Conservation (phyloP, 2,113 vertebrate species). For the Podarcis muralis region DNA sequence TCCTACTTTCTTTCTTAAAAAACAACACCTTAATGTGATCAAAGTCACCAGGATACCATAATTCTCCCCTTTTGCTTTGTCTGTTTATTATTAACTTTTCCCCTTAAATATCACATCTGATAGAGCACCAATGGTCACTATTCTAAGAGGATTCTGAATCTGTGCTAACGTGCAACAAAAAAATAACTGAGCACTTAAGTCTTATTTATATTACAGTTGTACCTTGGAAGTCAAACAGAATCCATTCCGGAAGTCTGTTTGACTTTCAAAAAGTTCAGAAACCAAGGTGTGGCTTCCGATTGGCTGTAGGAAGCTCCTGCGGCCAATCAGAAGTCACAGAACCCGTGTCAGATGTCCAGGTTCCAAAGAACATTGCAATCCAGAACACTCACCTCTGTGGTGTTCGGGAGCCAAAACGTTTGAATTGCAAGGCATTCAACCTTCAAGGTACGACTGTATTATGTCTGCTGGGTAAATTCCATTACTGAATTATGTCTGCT, state of each 20-base stretch:
- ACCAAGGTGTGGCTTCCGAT: too few species aligned
- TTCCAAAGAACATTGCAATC: too few species aligned
- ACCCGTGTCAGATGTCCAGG: too few species aligned
- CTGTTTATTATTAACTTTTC: neutral
- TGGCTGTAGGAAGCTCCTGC: too few species aligned
- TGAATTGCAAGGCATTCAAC: too few species aligned
- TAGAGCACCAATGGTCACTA: neutral
- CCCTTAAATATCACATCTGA: neutral
- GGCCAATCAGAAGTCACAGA: too few species aligned
- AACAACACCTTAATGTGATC: neutral
- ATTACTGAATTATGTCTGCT: neutral
- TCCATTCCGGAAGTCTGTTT: too few species aligned
- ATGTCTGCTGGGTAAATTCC: neutral
- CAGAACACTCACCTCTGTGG: too few species aligned
- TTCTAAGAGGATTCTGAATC: neutral
- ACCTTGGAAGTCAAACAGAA: too few species aligned
- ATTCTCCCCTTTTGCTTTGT: neutral
- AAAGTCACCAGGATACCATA: neutral
- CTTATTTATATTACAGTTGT: neutral
- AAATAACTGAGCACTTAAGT: neutral
- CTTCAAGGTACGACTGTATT: neutral
- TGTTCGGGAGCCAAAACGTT: too few species aligned
- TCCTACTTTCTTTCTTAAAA: slow-evolving; percentile 1
- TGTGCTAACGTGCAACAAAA: neutral
- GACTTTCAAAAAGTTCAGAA: too few species aligned